Evolutionary conservation across 2,888 invertebrate species (phyloP), one percentile per base, ranked within the genome.

Genomic region (Chesias legatella): DNA sequence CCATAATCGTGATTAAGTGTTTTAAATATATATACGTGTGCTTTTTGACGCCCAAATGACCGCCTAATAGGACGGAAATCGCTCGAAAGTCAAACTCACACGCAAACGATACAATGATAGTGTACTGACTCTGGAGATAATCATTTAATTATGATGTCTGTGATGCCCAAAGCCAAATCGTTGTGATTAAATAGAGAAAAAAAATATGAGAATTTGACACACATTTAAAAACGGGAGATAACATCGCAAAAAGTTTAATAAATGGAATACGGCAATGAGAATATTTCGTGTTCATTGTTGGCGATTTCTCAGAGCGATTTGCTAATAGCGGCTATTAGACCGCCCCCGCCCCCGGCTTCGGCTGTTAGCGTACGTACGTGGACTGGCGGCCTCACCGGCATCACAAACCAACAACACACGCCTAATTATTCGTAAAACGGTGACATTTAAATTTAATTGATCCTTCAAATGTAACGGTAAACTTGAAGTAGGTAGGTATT

Each of bases 401-500:
- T 69, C 68, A 80, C 82, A 79, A 80, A 79, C 78, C 60, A 66
- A n/a, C n/a, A n/a, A n/a, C n/a, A n/a, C n/a, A n/a, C n/a, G n/a
- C n/a, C n/a, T 79, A 81, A 84, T 83, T 83, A 83, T 79, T 74
- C 65, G 70, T 63, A 75, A 79, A 85, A 83, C 85, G 82, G 82
- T 83, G 82, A 77, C 75, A 77, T 66, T 65, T 69, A 77, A 82
- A 77, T 66, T 65, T 69, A 77, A 82, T 83, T 73, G 73, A 73
- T 73, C 73, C 61, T 56, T 67, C 62, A 63, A 66, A 64, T 63
- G 58, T 74, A 74, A 78, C 78, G 78, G 80, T 79, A 73, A 67
- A 73, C 68, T 63, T 55, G 59, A 67, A 75, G 73, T 71, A 73
- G 64, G 56, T 63, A n/a, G n/a, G 13, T 17, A 17, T n/a, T n/a